These are phyloP conservation scores for Embiotoca jacksoni DNA, from an alignment of 2,113 vertebrate genomes.

Conservation along the genomic window DNA sequence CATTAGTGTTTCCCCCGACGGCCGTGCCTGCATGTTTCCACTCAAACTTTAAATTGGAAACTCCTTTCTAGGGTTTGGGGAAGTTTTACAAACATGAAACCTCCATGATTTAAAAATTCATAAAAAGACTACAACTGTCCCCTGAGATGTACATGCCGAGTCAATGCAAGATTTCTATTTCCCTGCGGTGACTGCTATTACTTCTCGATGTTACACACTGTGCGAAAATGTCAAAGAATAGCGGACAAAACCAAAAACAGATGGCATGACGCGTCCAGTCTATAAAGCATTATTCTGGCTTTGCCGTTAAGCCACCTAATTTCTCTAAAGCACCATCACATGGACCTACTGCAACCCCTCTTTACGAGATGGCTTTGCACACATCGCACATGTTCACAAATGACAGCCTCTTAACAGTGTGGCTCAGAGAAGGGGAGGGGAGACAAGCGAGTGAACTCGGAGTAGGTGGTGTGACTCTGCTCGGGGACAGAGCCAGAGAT, in stretches of 20 bases:
- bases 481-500: constrained; percentile 50
- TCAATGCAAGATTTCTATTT: no score
- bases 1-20: not conserved
- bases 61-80: not conserved
- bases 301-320: constrained; percentile 20
- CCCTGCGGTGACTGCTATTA: no score
- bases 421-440: constrained; percentile 52
- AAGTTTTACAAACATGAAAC: constrained; percentile 13
- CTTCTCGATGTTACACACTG: constrained; percentile 1
- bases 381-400: constrained; percentile 45
- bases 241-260: constrained; percentile 24
- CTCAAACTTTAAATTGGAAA: constrained; percentile 24
- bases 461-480: constrained; percentile 53
- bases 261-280: constrained; percentile 27
- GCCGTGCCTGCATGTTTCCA: constrained; percentile 3
- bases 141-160: no score
- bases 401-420: constrained; percentile 47
- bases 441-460: constrained; percentile 51
- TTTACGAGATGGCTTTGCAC: constrained; percentile 28
- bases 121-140: no score
- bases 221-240: constrained; percentile 5
- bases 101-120: constrained; percentile 1
- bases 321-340: constrained; percentile 30
- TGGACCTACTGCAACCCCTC: constrained; percentile 5
- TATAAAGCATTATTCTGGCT: constrained; percentile 13